Conservation (phyloP, 1,140 invertebrate genomes). For the Zaprionus kolodkinae region DNA sequence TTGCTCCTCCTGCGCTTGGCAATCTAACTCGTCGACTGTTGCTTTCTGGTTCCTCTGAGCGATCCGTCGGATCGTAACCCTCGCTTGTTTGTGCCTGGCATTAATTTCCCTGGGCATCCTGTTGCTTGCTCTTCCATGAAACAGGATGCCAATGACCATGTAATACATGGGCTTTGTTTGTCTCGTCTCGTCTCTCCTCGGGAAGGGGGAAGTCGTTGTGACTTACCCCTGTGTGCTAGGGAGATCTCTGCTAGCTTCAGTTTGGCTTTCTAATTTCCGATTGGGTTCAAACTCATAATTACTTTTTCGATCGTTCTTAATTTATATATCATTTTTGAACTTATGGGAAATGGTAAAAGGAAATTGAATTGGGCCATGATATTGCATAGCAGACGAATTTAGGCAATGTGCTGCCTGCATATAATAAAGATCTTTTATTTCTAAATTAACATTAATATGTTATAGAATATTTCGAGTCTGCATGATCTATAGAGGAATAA, state of each 20-base stretch:
- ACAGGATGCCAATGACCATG: constrained; percentile 80
- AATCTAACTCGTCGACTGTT: constrained; percentile 56
- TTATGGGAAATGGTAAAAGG: background rate
- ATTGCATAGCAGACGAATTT: background rate
- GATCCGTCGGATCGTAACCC: constrained; percentile 24
- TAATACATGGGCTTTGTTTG: constrained; percentile 60
- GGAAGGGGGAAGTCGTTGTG: constrained; percentile 4
- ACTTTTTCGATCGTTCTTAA: constrained; percentile 30
- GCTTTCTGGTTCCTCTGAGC: constrained; percentile 32
- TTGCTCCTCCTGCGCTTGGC: constrained; percentile 29
- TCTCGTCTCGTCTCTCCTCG: background rate
- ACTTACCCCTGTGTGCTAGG: constrained; percentile 24
- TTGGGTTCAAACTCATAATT: constrained; percentile 45
- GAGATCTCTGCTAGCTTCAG: constrained; percentile 10
- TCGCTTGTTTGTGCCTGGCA: constrained; percentile 35
- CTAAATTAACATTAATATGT: too few relatives aligned
- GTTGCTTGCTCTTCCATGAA: constrained; percentile 81
- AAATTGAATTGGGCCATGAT: background rate
- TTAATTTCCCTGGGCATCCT: constrained; percentile 70
- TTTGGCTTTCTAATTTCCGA: constrained; percentile 67
- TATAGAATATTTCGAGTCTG: too few relatives aligned
- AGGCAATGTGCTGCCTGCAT: too few relatives aligned
- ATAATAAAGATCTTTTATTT: too few relatives aligned
- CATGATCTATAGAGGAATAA: too few relatives aligned
- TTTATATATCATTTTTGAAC: constrained; percentile 8